Base-by-base conservation (phyloP, 2,888 invertebrate species). In the Cataglyphis cursor region DNA sequence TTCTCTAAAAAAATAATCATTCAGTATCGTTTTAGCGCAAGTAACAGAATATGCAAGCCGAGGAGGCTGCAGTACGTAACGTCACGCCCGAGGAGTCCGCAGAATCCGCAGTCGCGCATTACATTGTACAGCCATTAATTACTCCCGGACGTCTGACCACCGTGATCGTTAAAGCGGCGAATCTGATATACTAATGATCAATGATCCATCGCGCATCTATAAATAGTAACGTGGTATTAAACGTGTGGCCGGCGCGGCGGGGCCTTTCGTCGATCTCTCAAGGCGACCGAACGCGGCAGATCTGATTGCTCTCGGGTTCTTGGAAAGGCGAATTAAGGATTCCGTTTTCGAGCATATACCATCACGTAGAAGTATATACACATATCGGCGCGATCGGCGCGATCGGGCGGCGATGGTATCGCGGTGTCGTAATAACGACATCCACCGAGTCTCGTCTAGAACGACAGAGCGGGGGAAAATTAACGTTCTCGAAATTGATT, bases 371-470 rank as follows among this genome's bases (percentile, higher is more conserved):
- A 2, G 15, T 44, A 44, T 15, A 44, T 4, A 44, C 15, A 44
- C 12, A 44, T 48, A 35, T 38, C 28, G 54, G 68, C 21, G 28
- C 68, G 76, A 80, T 78, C 57, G 68, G 41, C 57, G 66, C 41
- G 66, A 76, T 74, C 74, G 74, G 44, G 44, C 44, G 31, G 10
- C 70, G 54, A 31, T 62, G 41, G 74, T 76, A 78, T 68, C 78
- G 78, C 75, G 81, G 85, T 89, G 88, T 88, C 86, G 89, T 89
- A 90, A 90, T 89, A 87, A 90, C 90, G 88, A 90, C 85, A 87
- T 88, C 85, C 5, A 18, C 12, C 84, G 87, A 85, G 76, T 85
- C 83, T 44, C 74, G 6, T 15, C 6, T 15, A 65, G 81, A 85
- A 81, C 84, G 88, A 88, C 85, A 84, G 84, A 48, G 48, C 68